Evolutionary conservation across 2,113 vertebrate species (phyloP).

Genomic region (Puntigrus tetrazona): DNA sequence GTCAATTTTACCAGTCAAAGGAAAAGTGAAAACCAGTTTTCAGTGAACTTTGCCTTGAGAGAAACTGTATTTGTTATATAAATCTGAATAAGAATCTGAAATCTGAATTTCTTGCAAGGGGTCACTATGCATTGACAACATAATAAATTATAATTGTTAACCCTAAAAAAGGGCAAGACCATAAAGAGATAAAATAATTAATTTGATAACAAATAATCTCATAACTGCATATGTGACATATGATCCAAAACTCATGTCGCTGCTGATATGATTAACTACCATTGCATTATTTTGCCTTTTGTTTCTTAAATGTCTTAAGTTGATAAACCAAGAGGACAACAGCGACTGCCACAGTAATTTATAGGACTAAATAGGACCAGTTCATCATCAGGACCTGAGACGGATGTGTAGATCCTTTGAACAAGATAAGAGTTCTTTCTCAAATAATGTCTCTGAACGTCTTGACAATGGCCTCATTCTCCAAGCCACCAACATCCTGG

Average conservation of each 20-base stretch:
- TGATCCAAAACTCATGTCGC: no score
- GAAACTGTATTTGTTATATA: background rate
- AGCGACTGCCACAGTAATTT: conserved; percentile 57
- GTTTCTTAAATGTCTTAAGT: conserved; percentile 53
- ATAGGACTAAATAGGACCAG: conserved; percentile 77
- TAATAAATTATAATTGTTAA: background rate
- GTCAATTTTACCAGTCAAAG: background rate
- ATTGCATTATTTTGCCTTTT: no score
- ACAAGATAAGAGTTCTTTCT: background rate
- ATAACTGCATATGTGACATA: no score
- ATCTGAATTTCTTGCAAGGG: no score
- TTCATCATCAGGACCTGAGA: conserved; percentile 72
- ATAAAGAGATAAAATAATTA: no score
- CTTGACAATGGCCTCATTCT: conserved; percentile 82
- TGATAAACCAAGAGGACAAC: conserved; percentile 62
- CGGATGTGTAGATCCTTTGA: conserved; percentile 57
- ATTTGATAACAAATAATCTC: no score
- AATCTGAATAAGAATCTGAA: no score
- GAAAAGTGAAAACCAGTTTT: background rate
- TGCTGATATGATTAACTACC: no score
- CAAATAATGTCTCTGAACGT: conserved; percentile 85
- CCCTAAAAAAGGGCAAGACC: no score
- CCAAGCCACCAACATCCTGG: conserved; percentile 88
- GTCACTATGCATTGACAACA: background rate
- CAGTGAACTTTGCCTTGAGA: background rate